Evolutionary conservation across 1,140 invertebrate species (phyloP).

Genomic region (Coptotermes formosanus): DNA sequence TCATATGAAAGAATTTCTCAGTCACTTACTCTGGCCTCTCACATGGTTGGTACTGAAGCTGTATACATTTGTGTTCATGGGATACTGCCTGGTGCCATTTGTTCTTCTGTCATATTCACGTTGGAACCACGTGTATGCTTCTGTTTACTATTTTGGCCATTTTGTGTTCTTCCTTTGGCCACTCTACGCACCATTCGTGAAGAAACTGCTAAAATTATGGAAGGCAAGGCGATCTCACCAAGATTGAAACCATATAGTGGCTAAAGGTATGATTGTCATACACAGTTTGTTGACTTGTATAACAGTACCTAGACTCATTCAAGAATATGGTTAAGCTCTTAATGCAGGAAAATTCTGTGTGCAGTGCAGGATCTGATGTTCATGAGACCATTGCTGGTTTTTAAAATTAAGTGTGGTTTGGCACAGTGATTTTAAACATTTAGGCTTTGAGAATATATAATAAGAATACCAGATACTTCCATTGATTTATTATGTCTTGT

Average conservation of each 20-base stretch:
- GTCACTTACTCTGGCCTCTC: conserved; percentile 38
- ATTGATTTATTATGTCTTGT: neutral
- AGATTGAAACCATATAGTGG: neutral
- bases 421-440: neutral
- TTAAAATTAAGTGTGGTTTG: neutral
- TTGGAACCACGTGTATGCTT: conserved; percentile 61
- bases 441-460: too few relatives aligned
- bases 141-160: conserved; percentile 64
- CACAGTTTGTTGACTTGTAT: neutral
- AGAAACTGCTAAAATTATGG: conserved; percentile 41
- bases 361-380: neutral
- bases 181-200: conserved; percentile 50
- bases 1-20: conserved; percentile 38
- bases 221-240: conserved; percentile 29
- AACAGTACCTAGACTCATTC: neutral
- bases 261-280: neutral
- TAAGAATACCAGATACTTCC: neutral
- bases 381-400: neutral
- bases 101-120: conserved; percentile 66
- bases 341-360: neutral
- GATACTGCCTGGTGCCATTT: conserved; percentile 81
- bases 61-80: conserved; percentile 79
- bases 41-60: conserved; percentile 63
- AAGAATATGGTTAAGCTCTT: neutral
- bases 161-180: conserved; percentile 62